Conservation (phyloP, 2,113 vertebrate genomes). For the Hippocampus mohnikei region DNA sequence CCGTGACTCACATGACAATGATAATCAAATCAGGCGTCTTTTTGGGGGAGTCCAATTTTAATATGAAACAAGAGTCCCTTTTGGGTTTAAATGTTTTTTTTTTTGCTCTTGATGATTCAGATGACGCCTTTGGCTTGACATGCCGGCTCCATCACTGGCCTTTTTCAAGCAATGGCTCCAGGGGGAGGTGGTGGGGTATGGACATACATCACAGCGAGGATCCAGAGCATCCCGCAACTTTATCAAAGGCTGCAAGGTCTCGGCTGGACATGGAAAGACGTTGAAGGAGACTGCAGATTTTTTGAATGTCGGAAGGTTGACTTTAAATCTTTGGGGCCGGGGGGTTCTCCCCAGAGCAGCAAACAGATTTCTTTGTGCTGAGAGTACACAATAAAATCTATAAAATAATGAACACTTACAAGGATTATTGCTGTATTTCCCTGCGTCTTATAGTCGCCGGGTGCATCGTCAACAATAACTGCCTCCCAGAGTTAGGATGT, state of each 20-base stretch:
- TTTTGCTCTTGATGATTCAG: neutral
- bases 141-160: neutral
- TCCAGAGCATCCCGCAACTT: conserved; percentile 22
- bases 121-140: no score
- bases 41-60: conserved; percentile 1
- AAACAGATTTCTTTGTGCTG: neutral
- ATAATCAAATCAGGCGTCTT: conserved; percentile 51
- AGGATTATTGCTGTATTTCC: neutral
- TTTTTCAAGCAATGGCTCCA: neutral
- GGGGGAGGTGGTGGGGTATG: neutral
- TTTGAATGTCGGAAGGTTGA: neutral
- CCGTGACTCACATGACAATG: conserved; percentile 53
- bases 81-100: neutral
- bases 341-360: neutral
- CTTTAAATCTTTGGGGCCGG: neutral
- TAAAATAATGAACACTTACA: neutral
- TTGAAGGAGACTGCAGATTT: neutral
- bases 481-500: neutral
- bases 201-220: neutral
- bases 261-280: conserved; percentile 20
- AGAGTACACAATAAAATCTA: neutral
- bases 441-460: neutral
- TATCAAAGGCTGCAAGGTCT: conserved; percentile 32
- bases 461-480: neutral
- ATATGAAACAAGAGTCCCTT: conserved; percentile 17